Evolutionary conservation across 2,113 vertebrate genomes (phyloP).

Genomic region (Axis porcinus): DNA sequence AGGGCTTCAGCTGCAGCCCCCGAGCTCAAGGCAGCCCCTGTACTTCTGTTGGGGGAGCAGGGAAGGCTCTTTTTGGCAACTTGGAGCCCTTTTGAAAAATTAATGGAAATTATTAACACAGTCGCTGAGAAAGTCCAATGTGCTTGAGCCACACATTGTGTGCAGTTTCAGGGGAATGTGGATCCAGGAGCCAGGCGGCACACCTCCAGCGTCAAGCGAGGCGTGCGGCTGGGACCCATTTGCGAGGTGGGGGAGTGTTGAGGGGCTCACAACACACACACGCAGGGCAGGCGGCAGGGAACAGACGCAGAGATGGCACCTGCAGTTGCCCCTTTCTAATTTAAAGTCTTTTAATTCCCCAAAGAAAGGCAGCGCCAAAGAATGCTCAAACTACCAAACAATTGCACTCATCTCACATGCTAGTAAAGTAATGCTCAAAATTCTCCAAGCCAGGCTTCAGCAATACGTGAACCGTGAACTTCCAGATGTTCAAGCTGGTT

Average conservation of each 20-base stretch:
- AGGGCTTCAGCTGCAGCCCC: neutral
- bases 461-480: no score
- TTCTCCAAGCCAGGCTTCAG: no score
- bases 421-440: no score
- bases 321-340: neutral
- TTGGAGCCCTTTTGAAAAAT: neutral
- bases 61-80: neutral
- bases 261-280: neutral
- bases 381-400: no score
- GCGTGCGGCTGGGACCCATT: rapidly evolving
- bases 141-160: neutral
- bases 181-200: neutral
- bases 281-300: neutral
- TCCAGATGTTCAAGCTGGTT: no score
- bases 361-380: no score
- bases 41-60: neutral
- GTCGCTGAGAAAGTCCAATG: neutral
- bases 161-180: neutral
- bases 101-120: neutral
- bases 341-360: neutral
- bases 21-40: neutral
- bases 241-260: neutral
- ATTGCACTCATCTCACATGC: no score
- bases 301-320: neutral
- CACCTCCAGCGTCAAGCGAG: neutral